Evolutionary conservation across 2,888 invertebrate species (phyloP).

Genomic region (Zele albiditarsus): DNA sequence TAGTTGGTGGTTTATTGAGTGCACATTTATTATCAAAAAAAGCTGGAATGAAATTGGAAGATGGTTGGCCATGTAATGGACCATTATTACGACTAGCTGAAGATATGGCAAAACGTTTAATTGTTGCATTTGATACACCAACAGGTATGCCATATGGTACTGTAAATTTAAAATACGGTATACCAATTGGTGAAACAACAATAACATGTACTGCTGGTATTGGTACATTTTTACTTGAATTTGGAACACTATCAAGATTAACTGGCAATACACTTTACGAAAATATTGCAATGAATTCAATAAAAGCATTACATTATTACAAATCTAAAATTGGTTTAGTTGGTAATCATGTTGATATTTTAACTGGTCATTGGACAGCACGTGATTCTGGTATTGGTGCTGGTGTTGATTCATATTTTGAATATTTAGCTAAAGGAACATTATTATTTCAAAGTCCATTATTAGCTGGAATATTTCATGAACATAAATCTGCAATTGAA

Average conservation of each 20-base stretch:
- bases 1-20: conserved; percentile 95
- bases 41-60: conserved; percentile 86
- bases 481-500: conserved; percentile 84
- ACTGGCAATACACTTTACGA: conserved; percentile 97
- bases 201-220: conserved; percentile 98
- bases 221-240: conserved; percentile 97
- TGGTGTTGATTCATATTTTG: conserved; percentile 98
- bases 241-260: conserved; percentile 92
- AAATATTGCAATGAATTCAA: conserved; percentile 93
- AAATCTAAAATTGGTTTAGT: conserved; percentile 91
- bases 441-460: conserved; percentile 92
- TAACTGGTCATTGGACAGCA: conserved; percentile 97
- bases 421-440: conserved; percentile 97
- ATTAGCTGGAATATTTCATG: conserved; percentile 92
- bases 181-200: conserved; percentile 95
- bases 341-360: conserved; percentile 97
- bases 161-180: conserved; percentile 91
- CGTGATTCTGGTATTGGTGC: conserved; percentile 98
- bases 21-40: conserved; percentile 94
- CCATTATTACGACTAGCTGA: conserved; percentile 94
- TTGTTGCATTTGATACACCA: conserved; percentile 92
- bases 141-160: conserved; percentile 99
- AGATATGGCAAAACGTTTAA: conserved; percentile 91
- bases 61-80: conserved; percentile 98
- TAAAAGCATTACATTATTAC: conserved; percentile 90